Base-by-base conservation (phyloP, 2,797 vertebrate genomes). In the Silurus aristotelis region DNA sequence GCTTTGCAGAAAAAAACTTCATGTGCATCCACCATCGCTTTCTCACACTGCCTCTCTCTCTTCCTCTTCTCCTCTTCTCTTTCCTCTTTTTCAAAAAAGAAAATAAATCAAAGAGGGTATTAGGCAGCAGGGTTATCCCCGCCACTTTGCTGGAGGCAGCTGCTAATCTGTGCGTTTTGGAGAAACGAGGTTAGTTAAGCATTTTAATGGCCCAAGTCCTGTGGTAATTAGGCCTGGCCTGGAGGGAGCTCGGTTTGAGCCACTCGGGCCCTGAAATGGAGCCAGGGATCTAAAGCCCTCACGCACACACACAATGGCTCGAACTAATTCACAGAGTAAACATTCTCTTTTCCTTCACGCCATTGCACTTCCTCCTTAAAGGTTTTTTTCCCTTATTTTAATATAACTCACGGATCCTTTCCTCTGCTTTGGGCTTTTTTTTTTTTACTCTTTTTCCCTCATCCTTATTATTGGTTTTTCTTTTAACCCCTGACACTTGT, bases 271-370 rank as follows among this genome's bases (percentile, higher is more conserved):
- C 96, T 99, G 97, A 98, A 98, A 99, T 94, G 92, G 96, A 99
- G 96, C 97, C 96, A 96, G 95, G 95, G 92, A 96, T 94, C 95
- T 95, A 97, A 99, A 98, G 97, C 97, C 87, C 96, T 92, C 91
- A 90, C 92, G 94, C 89, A 98, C 89, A 91, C 95, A 95, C 97
- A 98, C 97, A 98, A 98, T 97, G 96, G 97, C 97, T 96, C 97
- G 95, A 97, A 97, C 97, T 99, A 99, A 99, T 99, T 97, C 97
- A 96, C 97, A 95, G 95, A 97, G 97, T 99, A 99, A 99, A 99
- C 98, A 99, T 96, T 97, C 97, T 97, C 96, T 96, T 94, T 96
- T 82, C 96, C 94, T 97, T 98, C 96, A 94, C 95, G 96, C 96
- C 96, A 95, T 96, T 93, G 95, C 94, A 96, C 95, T 97, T 97